These are phyloP conservation scores for Rhea pennata DNA, from an alignment of 2,113 vertebrate genomes.

Conservation along the genomic window DNA sequence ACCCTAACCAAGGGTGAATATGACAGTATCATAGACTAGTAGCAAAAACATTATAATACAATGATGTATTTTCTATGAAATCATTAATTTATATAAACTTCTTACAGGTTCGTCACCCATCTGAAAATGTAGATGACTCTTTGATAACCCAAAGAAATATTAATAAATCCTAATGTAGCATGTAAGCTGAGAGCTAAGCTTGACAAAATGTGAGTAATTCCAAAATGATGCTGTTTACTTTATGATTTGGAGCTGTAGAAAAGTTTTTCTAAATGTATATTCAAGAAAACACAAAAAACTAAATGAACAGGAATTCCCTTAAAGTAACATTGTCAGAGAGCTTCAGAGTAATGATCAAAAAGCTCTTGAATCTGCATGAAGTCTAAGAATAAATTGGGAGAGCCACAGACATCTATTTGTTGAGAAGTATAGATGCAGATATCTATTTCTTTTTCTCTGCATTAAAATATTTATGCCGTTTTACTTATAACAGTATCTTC, in stretches of 20 bases:
- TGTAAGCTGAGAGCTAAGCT: not conserved
- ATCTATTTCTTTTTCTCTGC: not conserved
- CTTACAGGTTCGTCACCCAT: not conserved
- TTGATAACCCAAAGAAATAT: not conserved
- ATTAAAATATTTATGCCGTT: not conserved
- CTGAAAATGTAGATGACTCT: not conserved
- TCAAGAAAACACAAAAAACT: not conserved
- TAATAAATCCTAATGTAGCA: not conserved
- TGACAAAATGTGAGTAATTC: not conserved
- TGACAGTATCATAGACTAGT: not conserved
- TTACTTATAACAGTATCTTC: not conserved
- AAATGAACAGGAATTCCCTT: not conserved
- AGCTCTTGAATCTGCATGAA: not conserved
- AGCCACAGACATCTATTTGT: not conserved
- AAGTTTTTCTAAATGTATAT: not conserved
- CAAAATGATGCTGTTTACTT: not conserved
- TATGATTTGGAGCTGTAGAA: not conserved
- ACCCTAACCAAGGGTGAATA: not conserved
- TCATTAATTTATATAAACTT: not conserved
- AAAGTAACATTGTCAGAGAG: not conserved
- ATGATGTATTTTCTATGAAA: not conserved
- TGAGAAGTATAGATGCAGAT: not conserved
- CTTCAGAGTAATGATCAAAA: not conserved
- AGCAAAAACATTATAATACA: not conserved
- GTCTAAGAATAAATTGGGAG: not conserved